Evolutionary conservation across 2,113 vertebrate species (phyloP).

Genomic region (Cheirogaleus medius): DNA sequence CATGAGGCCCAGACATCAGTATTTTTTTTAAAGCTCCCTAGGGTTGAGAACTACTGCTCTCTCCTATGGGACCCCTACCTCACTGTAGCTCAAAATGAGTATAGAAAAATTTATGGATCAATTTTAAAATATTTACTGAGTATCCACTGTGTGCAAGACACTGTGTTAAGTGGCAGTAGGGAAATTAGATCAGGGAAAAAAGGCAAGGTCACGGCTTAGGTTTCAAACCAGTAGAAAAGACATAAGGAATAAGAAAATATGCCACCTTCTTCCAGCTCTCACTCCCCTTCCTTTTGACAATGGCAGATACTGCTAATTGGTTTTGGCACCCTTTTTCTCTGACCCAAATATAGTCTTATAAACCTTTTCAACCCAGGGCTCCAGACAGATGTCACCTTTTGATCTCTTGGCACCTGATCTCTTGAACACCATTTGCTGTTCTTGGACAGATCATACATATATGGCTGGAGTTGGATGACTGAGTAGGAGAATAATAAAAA

Average conservation of each 20-base stretch:
- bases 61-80: not conserved
- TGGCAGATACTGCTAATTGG: not conserved
- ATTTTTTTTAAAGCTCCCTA: not conserved
- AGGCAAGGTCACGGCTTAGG: not conserved
- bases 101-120: not conserved
- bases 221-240: not conserved
- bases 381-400: not conserved
- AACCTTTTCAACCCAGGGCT: not conserved
- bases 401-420: not conserved
- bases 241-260: not conserved
- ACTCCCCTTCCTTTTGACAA: not conserved
- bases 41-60: not conserved
- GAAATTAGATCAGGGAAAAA: not conserved
- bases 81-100: constrained; percentile 10
- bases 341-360: not conserved
- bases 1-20: not conserved
- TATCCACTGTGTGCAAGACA: not conserved
- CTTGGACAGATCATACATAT: not conserved
- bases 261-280: not conserved
- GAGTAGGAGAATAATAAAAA: not conserved
- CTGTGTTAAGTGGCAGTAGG: not conserved
- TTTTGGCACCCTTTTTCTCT: not conserved
- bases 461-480: not conserved
- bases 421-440: not conserved
- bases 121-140: constrained; percentile 37